These are phyloP conservation scores for Hemicentrotus pulcherrimus DNA, from an alignment of 35 echinoderm and acorn worm species.

Conservation along the genomic window DNA sequence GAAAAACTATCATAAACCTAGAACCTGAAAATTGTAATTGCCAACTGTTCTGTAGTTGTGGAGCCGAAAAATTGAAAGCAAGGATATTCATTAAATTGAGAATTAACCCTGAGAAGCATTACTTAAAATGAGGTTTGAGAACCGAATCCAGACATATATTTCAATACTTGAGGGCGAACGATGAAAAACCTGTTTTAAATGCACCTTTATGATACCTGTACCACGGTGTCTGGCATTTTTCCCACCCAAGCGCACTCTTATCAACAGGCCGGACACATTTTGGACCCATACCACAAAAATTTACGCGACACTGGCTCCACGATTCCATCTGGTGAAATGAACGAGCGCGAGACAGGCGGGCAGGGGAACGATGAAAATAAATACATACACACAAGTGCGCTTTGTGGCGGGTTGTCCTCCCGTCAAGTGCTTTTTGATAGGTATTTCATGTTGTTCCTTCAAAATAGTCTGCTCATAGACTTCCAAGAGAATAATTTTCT, in stretches of 20 bases:
- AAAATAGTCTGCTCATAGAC: background rate
- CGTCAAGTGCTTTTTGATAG: slow-evolving; percentile 35
- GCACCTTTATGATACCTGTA: background rate
- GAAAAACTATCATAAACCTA: no score
- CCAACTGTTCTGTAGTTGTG: no score
- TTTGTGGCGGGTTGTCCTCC: slow-evolving; percentile 21
- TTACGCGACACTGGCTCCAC: slow-evolving; percentile 21
- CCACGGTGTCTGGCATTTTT: background rate
- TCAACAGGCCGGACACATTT: background rate
- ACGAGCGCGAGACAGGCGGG: slow-evolving; percentile 35
- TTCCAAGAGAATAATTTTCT: no score
- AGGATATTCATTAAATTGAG: no score
- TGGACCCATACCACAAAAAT: background rate
- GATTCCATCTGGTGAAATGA: slow-evolving; percentile 43
- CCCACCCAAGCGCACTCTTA: background rate
- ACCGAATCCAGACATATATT: background rate
- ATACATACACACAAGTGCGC: slow-evolving; percentile 47
- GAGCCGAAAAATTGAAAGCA: no score
- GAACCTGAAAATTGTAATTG: no score
- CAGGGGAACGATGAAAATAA: slow-evolving; percentile 7
- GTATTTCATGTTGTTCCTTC: slow-evolving; percentile 32
- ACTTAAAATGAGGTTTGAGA: no score
- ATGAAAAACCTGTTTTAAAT: background rate
- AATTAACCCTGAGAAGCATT: no score
- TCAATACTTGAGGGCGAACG: background rate